These are phyloP conservation scores for Ceraclea dissimilis DNA, from an alignment of 2,888 invertebrate genomes.

Conservation along the genomic window DNA sequence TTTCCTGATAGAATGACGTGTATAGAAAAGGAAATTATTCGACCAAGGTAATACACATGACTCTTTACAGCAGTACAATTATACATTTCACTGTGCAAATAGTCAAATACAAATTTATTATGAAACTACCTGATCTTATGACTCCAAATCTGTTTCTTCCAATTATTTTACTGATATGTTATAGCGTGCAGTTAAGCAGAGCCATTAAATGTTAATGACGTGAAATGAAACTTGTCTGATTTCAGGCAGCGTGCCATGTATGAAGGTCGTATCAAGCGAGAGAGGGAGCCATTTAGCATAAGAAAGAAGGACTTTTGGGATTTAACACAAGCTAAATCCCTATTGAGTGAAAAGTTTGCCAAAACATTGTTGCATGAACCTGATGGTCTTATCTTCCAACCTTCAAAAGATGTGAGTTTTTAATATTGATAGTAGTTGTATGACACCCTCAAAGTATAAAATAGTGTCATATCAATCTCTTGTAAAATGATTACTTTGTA, in stretches of 20 bases:
- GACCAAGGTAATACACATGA: conserved; percentile 49
- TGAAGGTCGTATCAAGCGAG: conserved; percentile 64
- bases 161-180: too few species aligned
- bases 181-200: too few species aligned
- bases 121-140: too few species aligned
- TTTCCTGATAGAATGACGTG: conserved; percentile 65
- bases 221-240: too few species aligned
- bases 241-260: conserved; percentile 67
- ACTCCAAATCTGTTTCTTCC: too few species aligned
- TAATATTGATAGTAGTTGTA: too few species aligned
- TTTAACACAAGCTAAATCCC: conserved; percentile 57
- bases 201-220: too few species aligned
- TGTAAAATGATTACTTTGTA: not conserved
- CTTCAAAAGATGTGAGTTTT: conserved; percentile 61
- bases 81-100: too few species aligned
- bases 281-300: conserved; percentile 83
- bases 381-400: conserved; percentile 97
- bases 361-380: conserved; percentile 85
- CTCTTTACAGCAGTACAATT: too few species aligned
- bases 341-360: conserved; percentile 80
- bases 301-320: conserved; percentile 90
- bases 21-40: conserved; percentile 67
- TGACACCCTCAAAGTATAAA: too few species aligned
- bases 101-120: too few species aligned
- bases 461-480: too few species aligned